Percentiles rank a stretch among this genome's conserved stretches.
phyloP scores from a whole-genome alignment of 2,113 vertebrate genomes.

The Cardinalis cardinalis region DNA sequence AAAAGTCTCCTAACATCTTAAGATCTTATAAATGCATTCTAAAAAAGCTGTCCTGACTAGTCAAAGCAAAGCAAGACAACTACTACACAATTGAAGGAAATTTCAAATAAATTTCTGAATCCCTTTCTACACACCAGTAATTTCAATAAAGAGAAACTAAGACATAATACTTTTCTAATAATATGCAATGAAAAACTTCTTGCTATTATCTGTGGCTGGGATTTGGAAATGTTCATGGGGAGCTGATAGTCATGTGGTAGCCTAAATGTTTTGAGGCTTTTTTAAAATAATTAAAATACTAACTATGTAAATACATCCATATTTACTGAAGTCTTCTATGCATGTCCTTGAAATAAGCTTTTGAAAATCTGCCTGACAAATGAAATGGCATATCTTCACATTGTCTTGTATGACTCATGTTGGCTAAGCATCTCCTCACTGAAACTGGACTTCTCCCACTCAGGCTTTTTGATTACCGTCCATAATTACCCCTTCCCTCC shows the following conservation, averaged over 20 bases:
- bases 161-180: neutral
- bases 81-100: neutral
- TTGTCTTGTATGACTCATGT: neutral
- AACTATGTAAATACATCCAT: neutral
- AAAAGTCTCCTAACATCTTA: neutral
- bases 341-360: neutral
- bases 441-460: neutral
- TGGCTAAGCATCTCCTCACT: neutral
- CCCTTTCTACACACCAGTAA: neutral
- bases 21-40: neutral
- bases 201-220: neutral
- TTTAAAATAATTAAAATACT: neutral
- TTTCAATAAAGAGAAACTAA: neutral
- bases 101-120: neutral
- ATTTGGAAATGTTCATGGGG: neutral
- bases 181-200: neutral
- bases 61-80: neutral
- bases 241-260: neutral
- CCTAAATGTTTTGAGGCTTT: neutral
- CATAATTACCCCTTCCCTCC: neutral
- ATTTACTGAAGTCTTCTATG: neutral
- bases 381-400: neutral
- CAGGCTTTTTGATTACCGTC: neutral
- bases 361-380: neutral
- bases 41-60: neutral